A percentile compares a stretch with the other conserved stretches of the same genome.
phyloP scores from a whole-genome alignment of 2,888 invertebrate species.

The Trissoscelio sp. region DNA sequence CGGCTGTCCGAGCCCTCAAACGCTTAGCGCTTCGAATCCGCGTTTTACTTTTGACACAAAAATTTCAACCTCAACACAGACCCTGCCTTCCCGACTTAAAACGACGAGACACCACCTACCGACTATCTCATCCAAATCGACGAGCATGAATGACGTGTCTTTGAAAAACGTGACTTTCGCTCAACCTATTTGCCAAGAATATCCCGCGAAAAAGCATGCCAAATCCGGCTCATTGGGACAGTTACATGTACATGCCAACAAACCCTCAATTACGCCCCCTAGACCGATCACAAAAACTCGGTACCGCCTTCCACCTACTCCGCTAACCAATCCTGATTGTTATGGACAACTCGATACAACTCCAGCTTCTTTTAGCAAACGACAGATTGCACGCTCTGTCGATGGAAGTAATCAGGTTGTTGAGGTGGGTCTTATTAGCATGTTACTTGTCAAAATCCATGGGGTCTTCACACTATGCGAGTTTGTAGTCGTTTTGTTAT shows the following conservation, averaged over 20 bases:
- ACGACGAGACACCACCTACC: constrained; percentile 77
- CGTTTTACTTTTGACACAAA: constrained; percentile 70
- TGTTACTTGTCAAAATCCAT: constrained; percentile 31
- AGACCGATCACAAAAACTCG: constrained; percentile 71
- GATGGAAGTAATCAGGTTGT: constrained; percentile 78
- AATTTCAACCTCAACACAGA: constrained; percentile 72
- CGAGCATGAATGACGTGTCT: constrained; percentile 59
- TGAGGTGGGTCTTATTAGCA: constrained; percentile 79
- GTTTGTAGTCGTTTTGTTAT: no score
- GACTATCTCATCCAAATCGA: constrained; percentile 43
- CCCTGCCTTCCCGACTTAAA: constrained; percentile 73
- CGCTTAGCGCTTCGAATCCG: constrained; percentile 56
- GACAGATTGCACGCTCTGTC: constrained; percentile 83
- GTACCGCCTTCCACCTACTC: constrained; percentile 81
- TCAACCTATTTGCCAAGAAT: constrained; percentile 57
- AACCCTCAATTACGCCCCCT: constrained; percentile 40
- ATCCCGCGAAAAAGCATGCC: constrained; percentile 59
- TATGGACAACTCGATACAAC: constrained; percentile 73
- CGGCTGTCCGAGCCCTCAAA: constrained; percentile 68
- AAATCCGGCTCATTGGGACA: constrained; percentile 55
- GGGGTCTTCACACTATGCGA: constrained; percentile 28
- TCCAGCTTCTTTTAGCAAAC: constrained; percentile 77
- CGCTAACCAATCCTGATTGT: constrained; percentile 78
- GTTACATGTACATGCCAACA: constrained; percentile 20
- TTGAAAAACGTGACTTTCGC: constrained; percentile 64